phyloP scores from a whole-genome alignment of 2,888 invertebrate genomes.

The Hydropsyche betteni region DNA sequence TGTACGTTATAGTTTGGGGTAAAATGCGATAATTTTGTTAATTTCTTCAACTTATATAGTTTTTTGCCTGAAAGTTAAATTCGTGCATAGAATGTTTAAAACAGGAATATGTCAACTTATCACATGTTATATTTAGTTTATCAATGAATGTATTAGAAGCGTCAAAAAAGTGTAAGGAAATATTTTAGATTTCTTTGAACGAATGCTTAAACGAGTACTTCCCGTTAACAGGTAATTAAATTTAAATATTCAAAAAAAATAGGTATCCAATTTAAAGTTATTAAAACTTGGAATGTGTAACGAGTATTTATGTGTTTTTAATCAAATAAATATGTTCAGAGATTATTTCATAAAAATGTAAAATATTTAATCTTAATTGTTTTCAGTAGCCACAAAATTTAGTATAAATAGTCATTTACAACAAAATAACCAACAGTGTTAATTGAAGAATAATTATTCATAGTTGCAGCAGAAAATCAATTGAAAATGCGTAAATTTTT shows the following conservation, averaged over 20 bases:
- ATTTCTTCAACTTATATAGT: slow-evolving; percentile 12
- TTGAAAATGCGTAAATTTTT: slow-evolving; percentile 10
- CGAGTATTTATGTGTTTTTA: no score
- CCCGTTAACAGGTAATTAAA: no score
- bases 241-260: no score
- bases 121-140: background rate
- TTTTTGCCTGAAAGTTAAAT: slow-evolving; percentile 15
- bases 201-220: background rate
- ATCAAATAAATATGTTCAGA: no score
- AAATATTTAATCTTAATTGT: no score
- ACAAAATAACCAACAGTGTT: background rate
- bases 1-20: background rate
- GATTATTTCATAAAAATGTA: no score
- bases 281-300: no score
- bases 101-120: background rate
- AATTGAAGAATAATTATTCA: background rate
- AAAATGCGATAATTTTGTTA: slow-evolving; percentile 1
- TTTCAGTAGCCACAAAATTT: background rate
- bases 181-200: background rate
- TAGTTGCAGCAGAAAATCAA: background rate
- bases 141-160: background rate
- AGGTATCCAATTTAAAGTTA: no score
- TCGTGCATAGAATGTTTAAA: slow-evolving; percentile 15
- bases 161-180: slow-evolving; percentile 6
- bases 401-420: slow-evolving; percentile 12